Percentiles rank a stretch among this genome's conserved stretches.
These are phyloP conservation scores for Dolichomitus sp. DNA, from an alignment of 2,888 invertebrate species.

Conservation along the genomic window DNA sequence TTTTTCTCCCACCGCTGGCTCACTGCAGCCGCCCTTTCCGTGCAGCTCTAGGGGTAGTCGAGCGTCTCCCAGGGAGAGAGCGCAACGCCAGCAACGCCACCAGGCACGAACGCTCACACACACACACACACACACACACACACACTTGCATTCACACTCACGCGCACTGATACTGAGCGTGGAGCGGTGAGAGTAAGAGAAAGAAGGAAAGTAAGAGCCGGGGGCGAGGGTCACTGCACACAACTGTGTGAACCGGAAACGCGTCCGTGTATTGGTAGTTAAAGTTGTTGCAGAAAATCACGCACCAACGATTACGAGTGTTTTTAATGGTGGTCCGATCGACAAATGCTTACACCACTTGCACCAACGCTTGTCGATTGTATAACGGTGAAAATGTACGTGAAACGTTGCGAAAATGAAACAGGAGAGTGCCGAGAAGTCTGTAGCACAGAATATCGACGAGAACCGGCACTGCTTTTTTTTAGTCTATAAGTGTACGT, in stretches of 20 bases:
- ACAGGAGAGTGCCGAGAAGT: background rate
- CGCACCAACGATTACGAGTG: background rate
- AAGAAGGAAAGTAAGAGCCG: background rate
- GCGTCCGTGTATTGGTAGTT: background rate
- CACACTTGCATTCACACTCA: background rate
- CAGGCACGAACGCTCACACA: slow-evolving; percentile 29
- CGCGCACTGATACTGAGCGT: background rate
- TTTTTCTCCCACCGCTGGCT: slow-evolving; percentile 35
- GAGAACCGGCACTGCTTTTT: slow-evolving; percentile 16
- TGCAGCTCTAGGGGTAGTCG: slow-evolving; percentile 25
- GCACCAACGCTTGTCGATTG: background rate
- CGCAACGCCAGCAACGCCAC: slow-evolving; percentile 43
- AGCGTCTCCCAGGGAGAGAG: slow-evolving; percentile 53
- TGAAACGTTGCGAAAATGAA: background rate
- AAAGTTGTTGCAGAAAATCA: background rate
- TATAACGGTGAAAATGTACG: background rate
- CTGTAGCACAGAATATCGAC: slow-evolving; percentile 36
- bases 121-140: background rate
- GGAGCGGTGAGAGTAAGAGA: slow-evolving; percentile 10
- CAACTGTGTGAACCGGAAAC: slow-evolving; percentile 33
- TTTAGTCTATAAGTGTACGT: background rate
- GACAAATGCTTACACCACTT: background rate
- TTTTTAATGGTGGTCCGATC: background rate
- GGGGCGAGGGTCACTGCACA: slow-evolving; percentile 35
- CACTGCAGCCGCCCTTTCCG: slow-evolving; percentile 65